Percentiles rank a stretch among this genome's conserved stretches.
Conservation (phyloP, 2,888 invertebrate genomes). For the Stenotaenia linearis region DNA sequence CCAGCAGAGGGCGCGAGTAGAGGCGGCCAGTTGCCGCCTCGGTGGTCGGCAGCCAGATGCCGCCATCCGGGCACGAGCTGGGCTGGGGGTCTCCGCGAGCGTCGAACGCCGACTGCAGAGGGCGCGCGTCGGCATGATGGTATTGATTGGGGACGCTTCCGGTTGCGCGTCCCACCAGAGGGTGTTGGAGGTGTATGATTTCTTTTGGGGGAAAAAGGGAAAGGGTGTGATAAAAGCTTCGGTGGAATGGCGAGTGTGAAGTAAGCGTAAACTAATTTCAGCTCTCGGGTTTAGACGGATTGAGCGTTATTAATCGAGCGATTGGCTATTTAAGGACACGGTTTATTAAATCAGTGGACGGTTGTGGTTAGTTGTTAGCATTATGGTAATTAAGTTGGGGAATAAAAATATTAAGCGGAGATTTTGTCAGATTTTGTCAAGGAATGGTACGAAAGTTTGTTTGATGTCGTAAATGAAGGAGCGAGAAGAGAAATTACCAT, state of each 20-base stretch:
- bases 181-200: neutral
- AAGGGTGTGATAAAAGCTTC: neutral
- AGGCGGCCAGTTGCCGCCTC: conserved; percentile 20
- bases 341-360: too few species aligned
- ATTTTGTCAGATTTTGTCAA: neutral
- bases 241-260: neutral
- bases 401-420: neutral
- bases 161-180: conserved; percentile 19
- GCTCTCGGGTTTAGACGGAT: neutral
- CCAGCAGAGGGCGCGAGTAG: conserved; percentile 17
- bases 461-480: neutral
- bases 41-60: conserved; percentile 10
- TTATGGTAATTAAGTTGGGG: neutral
- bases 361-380: neutral
- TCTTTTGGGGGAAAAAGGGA: neutral
- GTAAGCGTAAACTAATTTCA: neutral
- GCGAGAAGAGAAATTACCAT: too few species aligned
- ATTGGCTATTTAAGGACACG: too few species aligned
- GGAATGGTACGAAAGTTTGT: too few species aligned
- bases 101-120: conserved; percentile 24
- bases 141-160: conserved; percentile 10
- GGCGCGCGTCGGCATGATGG: neutral
- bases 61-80: conserved; percentile 26
- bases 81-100: conserved; percentile 22
- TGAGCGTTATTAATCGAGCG: too few species aligned